A percentile compares a stretch with the other conserved stretches of the same genome.
Conservation (phyloP, 2,113 vertebrate genomes). For the Monopterus albus region DNA sequence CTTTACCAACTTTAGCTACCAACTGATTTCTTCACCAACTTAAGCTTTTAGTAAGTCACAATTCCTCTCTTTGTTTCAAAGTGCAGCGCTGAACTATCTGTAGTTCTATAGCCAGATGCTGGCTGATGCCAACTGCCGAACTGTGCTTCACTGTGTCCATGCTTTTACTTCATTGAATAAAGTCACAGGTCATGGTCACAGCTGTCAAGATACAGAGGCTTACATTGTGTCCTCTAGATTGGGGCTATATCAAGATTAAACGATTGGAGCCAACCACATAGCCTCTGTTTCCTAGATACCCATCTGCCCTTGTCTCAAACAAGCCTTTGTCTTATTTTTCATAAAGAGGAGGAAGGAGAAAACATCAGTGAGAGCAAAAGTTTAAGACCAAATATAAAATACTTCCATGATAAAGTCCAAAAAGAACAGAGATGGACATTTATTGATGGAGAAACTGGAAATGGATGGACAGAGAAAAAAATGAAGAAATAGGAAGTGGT, state of each 20-base stretch:
- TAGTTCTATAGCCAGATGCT: background rate
- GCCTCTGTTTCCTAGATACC: slow-evolving; percentile 2
- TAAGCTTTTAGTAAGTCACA: background rate
- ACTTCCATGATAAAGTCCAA: slow-evolving; percentile 11
- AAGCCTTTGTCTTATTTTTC: slow-evolving; percentile 26
- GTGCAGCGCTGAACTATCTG: background rate
- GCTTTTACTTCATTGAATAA: slow-evolving; percentile 10
- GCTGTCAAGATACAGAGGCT: slow-evolving; percentile 23
- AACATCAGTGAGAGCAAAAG: background rate
- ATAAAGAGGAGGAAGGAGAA: background rate
- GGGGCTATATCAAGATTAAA: slow-evolving; percentile 13
- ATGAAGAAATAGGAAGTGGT: slow-evolving; percentile 11
- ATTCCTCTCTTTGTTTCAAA: background rate
- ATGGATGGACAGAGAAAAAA: background rate
- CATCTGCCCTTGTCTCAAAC: slow-evolving; percentile 34
- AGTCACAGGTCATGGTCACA: slow-evolving; percentile 17
- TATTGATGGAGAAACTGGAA: background rate
- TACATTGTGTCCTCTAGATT: slow-evolving; percentile 47
- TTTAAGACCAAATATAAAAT: background rate
- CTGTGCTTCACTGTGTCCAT: background rate
- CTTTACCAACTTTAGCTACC: too few species aligned
- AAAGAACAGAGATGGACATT: slow-evolving; percentile 18
- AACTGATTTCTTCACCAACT: background rate
- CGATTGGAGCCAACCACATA: slow-evolving; percentile 8
- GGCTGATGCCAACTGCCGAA: background rate